Percentiles rank a stretch among this genome's conserved stretches.
phyloP scores from a whole-genome alignment of 1,140 invertebrate genomes.

The Hycleus phaleratus region DNA sequence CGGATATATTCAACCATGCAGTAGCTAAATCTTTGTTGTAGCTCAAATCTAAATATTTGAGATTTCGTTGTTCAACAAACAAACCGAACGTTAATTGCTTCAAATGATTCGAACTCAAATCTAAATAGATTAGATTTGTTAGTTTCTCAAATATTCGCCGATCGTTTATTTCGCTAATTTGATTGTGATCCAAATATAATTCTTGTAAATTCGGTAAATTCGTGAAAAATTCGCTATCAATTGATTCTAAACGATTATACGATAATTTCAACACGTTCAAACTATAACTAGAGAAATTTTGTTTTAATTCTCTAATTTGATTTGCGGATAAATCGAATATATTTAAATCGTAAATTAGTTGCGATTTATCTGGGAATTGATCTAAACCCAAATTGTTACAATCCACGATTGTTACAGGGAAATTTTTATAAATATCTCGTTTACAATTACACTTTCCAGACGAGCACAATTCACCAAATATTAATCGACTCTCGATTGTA shows the following conservation, averaged over 20 bases:
- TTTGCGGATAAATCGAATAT: constrained; percentile 32
- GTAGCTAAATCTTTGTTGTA: constrained; percentile 28
- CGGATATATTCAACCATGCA: constrained; percentile 20
- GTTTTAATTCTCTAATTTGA: constrained; percentile 27
- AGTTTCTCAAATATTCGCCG: constrained; percentile 39
- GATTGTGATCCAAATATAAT: constrained; percentile 47
- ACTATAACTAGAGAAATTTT: constrained; percentile 9
- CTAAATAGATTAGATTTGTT: constrained; percentile 40
- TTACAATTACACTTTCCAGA: constrained; percentile 2
- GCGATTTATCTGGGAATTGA: constrained; percentile 16
- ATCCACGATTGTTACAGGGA: constrained; percentile 15
- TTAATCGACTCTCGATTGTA: background rate
- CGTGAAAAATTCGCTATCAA: constrained; percentile 38
- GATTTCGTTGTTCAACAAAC: constrained; percentile 18
- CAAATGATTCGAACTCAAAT: constrained; percentile 39
- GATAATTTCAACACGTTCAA: constrained; percentile 22
- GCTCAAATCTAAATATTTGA: constrained; percentile 31
- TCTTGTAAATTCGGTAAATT: constrained; percentile 39
- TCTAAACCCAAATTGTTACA: constrained; percentile 22
- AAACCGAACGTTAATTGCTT: constrained; percentile 20
- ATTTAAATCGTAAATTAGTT: constrained; percentile 20
- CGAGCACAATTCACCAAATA: background rate
- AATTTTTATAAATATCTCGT: background rate
- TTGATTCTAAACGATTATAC: constrained; percentile 41
- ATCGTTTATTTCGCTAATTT: constrained; percentile 39